These are phyloP conservation scores for Chrysotoxum bicinctum DNA, from an alignment of 2,888 invertebrate genomes.

Conservation along the genomic window DNA sequence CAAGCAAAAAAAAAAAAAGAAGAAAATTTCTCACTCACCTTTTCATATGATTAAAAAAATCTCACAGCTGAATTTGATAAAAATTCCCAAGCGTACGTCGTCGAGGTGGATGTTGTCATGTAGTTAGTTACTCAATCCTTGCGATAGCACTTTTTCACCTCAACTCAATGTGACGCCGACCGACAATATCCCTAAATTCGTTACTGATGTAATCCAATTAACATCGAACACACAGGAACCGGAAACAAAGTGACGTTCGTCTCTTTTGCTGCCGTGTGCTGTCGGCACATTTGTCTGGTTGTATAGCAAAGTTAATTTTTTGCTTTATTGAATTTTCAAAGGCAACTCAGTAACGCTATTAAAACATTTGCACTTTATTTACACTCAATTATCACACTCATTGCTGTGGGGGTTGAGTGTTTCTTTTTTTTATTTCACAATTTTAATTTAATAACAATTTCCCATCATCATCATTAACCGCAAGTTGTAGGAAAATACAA, in stretches of 20 bases:
- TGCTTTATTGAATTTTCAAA: conserved; percentile 29
- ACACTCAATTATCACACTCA: conserved; percentile 61
- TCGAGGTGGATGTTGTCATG: not conserved
- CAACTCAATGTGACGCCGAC: conserved; percentile 13
- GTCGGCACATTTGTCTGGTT: not conserved
- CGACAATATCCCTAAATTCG: conserved; percentile 38
- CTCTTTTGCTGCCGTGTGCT: not conserved
- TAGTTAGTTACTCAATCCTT: conserved; percentile 4
- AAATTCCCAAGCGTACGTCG: conserved; percentile 44
- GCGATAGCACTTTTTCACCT: conserved; percentile 35
- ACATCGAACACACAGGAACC: conserved; percentile 29
- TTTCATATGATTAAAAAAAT: conserved; percentile 51
- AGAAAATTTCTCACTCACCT: conserved; percentile 46
- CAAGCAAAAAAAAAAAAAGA: not conserved
- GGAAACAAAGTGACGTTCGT: not conserved
- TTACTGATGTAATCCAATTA: conserved; percentile 54
- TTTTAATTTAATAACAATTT: conserved; percentile 60
- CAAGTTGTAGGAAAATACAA: not conserved
- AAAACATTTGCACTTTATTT: conserved; percentile 62
- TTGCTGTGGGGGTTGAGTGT: conserved; percentile 15
- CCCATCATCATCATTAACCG: not conserved
- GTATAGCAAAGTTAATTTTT: conserved; percentile 14
- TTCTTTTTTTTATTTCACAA: conserved; percentile 1
- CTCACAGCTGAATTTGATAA: conserved; percentile 60
- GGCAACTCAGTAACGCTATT: conserved; percentile 47